A percentile compares a stretch with the other conserved stretches of the same genome.
These are phyloP conservation scores for Macropis europaea DNA, from an alignment of 2,888 invertebrate genomes.

Conservation along the genomic window DNA sequence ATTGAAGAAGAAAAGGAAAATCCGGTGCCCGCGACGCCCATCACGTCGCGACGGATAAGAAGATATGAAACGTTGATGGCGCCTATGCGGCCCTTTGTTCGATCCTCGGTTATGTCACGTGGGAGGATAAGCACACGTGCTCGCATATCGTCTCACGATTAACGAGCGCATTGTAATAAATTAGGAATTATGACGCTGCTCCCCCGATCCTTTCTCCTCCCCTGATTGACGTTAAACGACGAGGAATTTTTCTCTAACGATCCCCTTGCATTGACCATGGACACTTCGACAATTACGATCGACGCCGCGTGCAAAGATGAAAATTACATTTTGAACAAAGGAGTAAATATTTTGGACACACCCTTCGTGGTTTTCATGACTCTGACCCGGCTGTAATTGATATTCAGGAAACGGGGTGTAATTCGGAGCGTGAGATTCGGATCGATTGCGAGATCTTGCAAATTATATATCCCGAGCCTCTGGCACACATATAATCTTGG, in stretches of 20 bases:
- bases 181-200: slow-evolving; percentile 40
- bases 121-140: slow-evolving; percentile 36
- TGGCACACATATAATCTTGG: too few species aligned
- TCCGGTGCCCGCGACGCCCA: slow-evolving; percentile 20
- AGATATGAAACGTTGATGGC: slow-evolving; percentile 22
- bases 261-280: background rate
- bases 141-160: slow-evolving; percentile 53
- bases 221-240: slow-evolving; percentile 16
- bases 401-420: too few species aligned
- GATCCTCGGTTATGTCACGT: slow-evolving; percentile 38
- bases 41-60: slow-evolving; percentile 46
- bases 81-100: slow-evolving; percentile 45
- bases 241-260: background rate
- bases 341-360: too few species aligned
- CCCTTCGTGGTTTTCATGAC: too few species aligned
- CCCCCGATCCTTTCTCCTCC: slow-evolving; percentile 7
- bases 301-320: background rate
- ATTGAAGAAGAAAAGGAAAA: background rate
- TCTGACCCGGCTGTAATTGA: too few species aligned
- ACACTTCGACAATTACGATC: background rate
- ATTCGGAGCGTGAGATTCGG: too few species aligned
- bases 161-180: slow-evolving; percentile 42
- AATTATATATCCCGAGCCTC: too few species aligned
- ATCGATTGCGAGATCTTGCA: too few species aligned
- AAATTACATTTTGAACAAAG: background rate